Conservation (phyloP, 2,797 vertebrate genomes). For the Hypotaenidia philippensis region DNA sequence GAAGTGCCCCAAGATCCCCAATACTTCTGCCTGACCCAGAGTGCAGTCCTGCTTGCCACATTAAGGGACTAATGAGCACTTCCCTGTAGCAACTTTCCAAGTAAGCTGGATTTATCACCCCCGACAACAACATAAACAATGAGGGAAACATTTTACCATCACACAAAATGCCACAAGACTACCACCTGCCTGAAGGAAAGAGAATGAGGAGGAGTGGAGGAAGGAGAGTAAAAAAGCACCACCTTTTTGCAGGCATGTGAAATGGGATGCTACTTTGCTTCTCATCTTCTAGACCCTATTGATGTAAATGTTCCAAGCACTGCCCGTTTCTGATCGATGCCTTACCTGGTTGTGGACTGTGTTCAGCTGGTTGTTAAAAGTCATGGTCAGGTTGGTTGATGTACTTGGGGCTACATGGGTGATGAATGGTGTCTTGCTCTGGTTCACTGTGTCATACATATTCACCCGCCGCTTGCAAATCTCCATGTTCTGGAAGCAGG, state of each 20-base stretch:
- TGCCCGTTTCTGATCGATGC: background rate
- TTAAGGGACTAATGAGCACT: slow-evolving; percentile 51
- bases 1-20: background rate
- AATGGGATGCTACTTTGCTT: background rate
- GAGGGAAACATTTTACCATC: background rate
- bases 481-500: slow-evolving; percentile 99
- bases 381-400: slow-evolving; percentile 99
- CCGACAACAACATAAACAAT: slow-evolving; percentile 1
- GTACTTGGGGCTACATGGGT: slow-evolving; percentile 98
- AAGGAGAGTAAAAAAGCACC: background rate
- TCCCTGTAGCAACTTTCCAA: slow-evolving; percentile 46
- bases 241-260: background rate
- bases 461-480: slow-evolving; percentile 97
- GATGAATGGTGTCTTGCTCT: slow-evolving; percentile 99
- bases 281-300: background rate
- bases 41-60: background rate
- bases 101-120: slow-evolving; percentile 49
- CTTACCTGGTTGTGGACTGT: slow-evolving; percentile 95
- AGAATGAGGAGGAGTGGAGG: background rate
- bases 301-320: background rate
- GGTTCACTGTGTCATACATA: slow-evolving; percentile 98
- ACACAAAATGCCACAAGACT: background rate
- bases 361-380: slow-evolving; percentile 99
- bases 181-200: background rate
- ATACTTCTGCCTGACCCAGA: slow-evolving; percentile 5